Evolutionary conservation across 2,797 vertebrate species (phyloP).

Genomic region (Acanthornis magna): DNA sequence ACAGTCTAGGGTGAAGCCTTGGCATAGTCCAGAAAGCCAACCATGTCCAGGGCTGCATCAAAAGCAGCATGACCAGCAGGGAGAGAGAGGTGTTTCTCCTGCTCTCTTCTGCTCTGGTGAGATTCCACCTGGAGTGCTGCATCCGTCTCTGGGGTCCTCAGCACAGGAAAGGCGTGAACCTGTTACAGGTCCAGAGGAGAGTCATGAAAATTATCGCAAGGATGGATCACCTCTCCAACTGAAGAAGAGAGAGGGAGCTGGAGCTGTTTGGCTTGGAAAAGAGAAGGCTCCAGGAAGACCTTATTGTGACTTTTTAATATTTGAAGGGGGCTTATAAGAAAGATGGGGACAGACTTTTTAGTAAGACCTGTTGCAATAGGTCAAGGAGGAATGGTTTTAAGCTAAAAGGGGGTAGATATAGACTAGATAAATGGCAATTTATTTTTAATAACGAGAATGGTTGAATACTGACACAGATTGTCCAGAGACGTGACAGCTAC

Average conservation of each 20-base stretch:
- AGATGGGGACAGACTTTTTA: background rate
- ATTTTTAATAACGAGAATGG: fast-evolving
- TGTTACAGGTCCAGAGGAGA: background rate
- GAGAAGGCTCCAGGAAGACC: background rate
- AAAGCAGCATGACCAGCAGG: fast-evolving
- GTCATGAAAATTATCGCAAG: background rate
- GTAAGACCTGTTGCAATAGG: background rate
- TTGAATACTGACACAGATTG: background rate
- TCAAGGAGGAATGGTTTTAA: background rate
- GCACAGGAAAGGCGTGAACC: background rate
- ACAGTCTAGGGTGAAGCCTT: background rate
- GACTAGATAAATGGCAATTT: background rate
- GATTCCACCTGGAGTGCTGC: background rate
- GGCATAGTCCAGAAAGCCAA: background rate
- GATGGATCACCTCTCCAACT: fast-evolving
- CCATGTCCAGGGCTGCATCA: fast-evolving
- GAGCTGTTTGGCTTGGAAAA: background rate
- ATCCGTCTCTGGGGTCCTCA: background rate
- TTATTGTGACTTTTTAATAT: background rate
- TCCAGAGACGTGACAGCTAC: background rate
- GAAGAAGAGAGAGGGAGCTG: background rate
- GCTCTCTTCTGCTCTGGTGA: background rate
- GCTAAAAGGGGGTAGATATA: background rate
- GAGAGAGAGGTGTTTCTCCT: fast-evolving
- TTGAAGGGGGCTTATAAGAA: background rate